These are phyloP conservation scores for Hypena proboscidalis DNA, from an alignment of 2,888 invertebrate genomes.

Conservation along the genomic window DNA sequence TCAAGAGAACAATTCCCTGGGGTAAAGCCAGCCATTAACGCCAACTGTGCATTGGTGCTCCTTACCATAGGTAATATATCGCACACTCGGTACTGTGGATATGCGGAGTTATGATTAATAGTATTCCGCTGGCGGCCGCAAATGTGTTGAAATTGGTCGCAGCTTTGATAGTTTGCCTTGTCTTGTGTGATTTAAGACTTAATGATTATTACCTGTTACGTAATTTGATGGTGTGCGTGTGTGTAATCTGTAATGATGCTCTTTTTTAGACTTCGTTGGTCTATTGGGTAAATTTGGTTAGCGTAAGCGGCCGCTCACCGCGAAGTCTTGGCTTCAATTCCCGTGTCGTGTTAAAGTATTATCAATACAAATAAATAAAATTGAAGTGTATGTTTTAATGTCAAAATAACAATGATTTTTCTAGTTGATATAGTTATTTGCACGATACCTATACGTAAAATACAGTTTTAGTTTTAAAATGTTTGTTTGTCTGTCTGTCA, in stretches of 20 bases:
- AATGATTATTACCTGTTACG: constrained; percentile 31
- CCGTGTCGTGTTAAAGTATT: too few relatives aligned
- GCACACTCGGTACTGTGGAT: constrained; percentile 57
- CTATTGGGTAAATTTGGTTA: too few relatives aligned
- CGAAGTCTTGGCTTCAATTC: too few relatives aligned
- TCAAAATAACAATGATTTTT: too few relatives aligned
- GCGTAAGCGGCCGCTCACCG: too few relatives aligned
- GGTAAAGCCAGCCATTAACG: constrained; percentile 77
- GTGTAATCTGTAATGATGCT: not conserved
- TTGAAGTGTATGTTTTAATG: too few relatives aligned
- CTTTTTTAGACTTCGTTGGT: constrained; percentile 8
- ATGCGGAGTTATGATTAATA: constrained; percentile 61
- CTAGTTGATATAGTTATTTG: too few relatives aligned
- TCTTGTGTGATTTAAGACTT: constrained; percentile 35
- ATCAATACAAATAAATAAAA: too few relatives aligned
- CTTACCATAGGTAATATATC: constrained; percentile 66
- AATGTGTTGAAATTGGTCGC: constrained; percentile 57
- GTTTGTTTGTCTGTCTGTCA: too few relatives aligned
- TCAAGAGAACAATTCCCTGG: constrained; percentile 78
- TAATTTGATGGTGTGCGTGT: constrained; percentile 19
- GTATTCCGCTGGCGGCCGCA: constrained; percentile 52
- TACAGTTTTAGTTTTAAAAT: too few relatives aligned
- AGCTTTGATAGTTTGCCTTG: constrained; percentile 42
- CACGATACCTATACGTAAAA: too few relatives aligned
- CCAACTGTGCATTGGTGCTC: constrained; percentile 75